Evolutionary conservation across 2,888 invertebrate genomes (phyloP).

Genomic region (Dyspetes luteomarginatus): DNA sequence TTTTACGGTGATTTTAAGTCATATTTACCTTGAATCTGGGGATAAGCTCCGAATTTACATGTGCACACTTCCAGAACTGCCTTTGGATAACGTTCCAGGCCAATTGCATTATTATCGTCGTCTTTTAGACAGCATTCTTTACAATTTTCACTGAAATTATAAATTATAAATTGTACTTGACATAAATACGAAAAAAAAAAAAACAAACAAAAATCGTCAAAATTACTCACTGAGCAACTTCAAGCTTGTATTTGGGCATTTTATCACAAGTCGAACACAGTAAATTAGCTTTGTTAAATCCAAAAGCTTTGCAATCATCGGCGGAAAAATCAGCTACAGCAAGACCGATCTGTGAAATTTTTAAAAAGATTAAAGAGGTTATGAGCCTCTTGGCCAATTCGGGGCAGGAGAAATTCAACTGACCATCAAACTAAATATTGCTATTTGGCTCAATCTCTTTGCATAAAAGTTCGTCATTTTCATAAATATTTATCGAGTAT

Average conservation of each 20-base stretch:
- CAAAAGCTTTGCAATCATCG: constrained; percentile 93
- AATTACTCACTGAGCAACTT: constrained; percentile 85
- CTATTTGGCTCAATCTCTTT: constrained; percentile 2
- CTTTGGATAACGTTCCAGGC: constrained; percentile 91
- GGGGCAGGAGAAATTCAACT: constrained; percentile 6
- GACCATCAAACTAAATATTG: constrained; percentile 42
- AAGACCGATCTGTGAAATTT: constrained; percentile 65
- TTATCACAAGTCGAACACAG: constrained; percentile 95
- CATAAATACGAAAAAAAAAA: not conserved
- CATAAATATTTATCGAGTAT: not conserved
- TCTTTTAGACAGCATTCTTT: constrained; percentile 92
- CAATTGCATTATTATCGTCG: constrained; percentile 86
- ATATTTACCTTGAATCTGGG: constrained; percentile 92
- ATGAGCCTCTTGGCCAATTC: not conserved
- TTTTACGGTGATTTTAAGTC: constrained; percentile 48
- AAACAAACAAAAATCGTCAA: constrained; percentile 6
- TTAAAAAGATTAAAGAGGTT: constrained; percentile 9
- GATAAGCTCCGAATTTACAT: constrained; percentile 98
- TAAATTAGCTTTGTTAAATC: constrained; percentile 93
- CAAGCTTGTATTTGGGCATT: constrained; percentile 90
- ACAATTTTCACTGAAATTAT: constrained; percentile 86
- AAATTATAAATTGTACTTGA: constrained; percentile 17
- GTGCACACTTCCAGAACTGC: constrained; percentile 98
- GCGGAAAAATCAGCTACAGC: constrained; percentile 86
- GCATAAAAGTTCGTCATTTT: constrained; percentile 6